Evolutionary conservation across 2,888 invertebrate species (phyloP).

Genomic region (Diarsia dahlii): DNA sequence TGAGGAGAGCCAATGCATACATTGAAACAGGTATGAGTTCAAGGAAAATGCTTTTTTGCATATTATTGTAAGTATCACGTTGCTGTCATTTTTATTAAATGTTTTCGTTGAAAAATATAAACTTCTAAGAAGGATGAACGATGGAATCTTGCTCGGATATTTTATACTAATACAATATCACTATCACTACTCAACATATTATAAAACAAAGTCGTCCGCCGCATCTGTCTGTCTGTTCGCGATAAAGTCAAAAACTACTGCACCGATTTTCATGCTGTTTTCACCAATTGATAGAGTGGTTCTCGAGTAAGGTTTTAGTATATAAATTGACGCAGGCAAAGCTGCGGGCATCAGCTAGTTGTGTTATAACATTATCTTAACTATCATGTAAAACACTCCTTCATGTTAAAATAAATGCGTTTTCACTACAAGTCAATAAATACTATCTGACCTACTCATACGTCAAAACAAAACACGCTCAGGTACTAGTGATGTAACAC

Average conservation of each 20-base stretch:
- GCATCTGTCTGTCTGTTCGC: too few relatives aligned
- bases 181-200: too few relatives aligned
- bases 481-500: slow-evolving; percentile 38
- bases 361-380: too few relatives aligned
- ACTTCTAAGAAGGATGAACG: background rate
- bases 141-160: too few relatives aligned
- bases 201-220: too few relatives aligned
- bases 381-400: background rate
- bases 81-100: background rate
- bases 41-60: background rate
- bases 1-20: slow-evolving; percentile 14
- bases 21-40: slow-evolving; percentile 26
- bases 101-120: background rate
- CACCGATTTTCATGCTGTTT: too few relatives aligned
- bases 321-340: too few relatives aligned
- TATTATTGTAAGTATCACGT: background rate
- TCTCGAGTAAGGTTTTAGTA: too few relatives aligned
- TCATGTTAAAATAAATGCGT: background rate
- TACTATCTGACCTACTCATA: slow-evolving; percentile 29
- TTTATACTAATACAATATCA: too few relatives aligned
- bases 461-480: slow-evolving; percentile 27
- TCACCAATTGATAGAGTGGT: too few relatives aligned
- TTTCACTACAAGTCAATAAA: background rate
- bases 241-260: too few relatives aligned
- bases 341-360: too few relatives aligned